These are phyloP conservation scores for Conopomorpha cramerella DNA, from an alignment of 1,140 invertebrate species.

Conservation along the genomic window DNA sequence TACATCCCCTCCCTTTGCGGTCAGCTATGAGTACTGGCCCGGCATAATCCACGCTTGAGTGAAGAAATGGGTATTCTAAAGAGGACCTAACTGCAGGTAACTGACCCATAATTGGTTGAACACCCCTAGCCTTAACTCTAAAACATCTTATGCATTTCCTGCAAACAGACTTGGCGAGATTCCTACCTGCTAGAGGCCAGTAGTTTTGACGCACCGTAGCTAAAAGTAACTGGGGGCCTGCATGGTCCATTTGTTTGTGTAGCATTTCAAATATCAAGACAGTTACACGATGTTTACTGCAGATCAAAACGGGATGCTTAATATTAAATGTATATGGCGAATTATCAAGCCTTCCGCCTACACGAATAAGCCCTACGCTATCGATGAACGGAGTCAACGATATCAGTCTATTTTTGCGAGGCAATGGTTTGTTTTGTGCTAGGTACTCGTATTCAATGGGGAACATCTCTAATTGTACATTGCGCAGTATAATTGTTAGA, in stretches of 20 bases:
- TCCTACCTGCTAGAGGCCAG: background rate
- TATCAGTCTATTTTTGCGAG: slow-evolving; percentile 4
- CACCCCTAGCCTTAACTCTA: background rate
- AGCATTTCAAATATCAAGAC: background rate
- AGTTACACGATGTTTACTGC: background rate
- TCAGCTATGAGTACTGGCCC: slow-evolving; percentile 19
- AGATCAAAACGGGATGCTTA: background rate
- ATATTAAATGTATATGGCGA: too few relatives aligned
- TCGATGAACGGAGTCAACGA: slow-evolving; percentile 23
- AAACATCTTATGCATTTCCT: background rate
- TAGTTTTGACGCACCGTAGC: background rate
- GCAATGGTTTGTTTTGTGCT: background rate
- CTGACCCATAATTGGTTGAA: background rate
- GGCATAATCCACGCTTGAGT: slow-evolving; percentile 19
- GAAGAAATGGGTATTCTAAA: slow-evolving; percentile 16
- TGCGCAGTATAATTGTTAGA: background rate
- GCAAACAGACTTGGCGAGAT: background rate
- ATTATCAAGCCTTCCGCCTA: slow-evolving; percentile 2
- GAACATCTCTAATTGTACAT: slow-evolving; percentile 4
- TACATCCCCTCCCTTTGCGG: slow-evolving; percentile 8
- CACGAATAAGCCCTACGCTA: slow-evolving; percentile 16
- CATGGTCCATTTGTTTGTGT: background rate
- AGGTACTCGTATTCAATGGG: background rate
- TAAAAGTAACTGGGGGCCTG: background rate
- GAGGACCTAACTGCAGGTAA: background rate